Conservation (phyloP, 2,113 vertebrate genomes). For the Nannospalax galili region DNA sequence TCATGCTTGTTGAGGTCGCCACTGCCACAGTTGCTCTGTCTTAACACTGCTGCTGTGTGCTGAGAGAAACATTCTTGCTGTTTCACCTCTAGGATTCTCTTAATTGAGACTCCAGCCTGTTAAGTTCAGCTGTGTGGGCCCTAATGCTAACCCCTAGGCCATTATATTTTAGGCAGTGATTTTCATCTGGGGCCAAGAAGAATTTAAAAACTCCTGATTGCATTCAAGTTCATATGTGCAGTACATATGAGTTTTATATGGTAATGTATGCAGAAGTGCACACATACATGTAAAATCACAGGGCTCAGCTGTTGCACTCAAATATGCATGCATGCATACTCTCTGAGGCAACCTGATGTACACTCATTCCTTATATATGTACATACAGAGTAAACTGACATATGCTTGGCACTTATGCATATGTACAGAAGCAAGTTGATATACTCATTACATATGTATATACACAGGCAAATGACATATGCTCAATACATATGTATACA, state of each 20-base stretch:
- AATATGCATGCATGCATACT: background rate
- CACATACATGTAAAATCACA: background rate
- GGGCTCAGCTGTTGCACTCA: slow-evolving; percentile 30
- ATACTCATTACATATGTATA: slow-evolving; percentile 71
- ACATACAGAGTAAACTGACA: slow-evolving; percentile 69
- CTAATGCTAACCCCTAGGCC: background rate
- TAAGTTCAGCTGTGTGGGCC: background rate
- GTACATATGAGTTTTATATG: background rate
- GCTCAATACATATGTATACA: slow-evolving; percentile 76
- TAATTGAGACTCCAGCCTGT: slow-evolving; percentile 45
- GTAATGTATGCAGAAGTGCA: background rate
- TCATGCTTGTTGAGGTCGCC: background rate
- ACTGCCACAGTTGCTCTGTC: background rate
- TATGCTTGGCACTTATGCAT: slow-evolving; percentile 72
- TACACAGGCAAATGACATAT: slow-evolving; percentile 78
- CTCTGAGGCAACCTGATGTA: slow-evolving; percentile 50
- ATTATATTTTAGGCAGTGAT: slow-evolving; percentile 31
- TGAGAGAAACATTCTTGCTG: slow-evolving; percentile 40
- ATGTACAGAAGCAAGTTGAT: slow-evolving; percentile 76
- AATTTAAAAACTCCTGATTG: slow-evolving; percentile 17
- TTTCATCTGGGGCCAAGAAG: slow-evolving; percentile 34
- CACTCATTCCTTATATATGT: slow-evolving; percentile 64
- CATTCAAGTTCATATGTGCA: slow-evolving; percentile 3
- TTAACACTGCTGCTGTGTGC: background rate
- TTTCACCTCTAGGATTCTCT: slow-evolving; percentile 34